Conservation (phyloP, 2,113 vertebrate genomes). For the Zeus faber region DNA sequence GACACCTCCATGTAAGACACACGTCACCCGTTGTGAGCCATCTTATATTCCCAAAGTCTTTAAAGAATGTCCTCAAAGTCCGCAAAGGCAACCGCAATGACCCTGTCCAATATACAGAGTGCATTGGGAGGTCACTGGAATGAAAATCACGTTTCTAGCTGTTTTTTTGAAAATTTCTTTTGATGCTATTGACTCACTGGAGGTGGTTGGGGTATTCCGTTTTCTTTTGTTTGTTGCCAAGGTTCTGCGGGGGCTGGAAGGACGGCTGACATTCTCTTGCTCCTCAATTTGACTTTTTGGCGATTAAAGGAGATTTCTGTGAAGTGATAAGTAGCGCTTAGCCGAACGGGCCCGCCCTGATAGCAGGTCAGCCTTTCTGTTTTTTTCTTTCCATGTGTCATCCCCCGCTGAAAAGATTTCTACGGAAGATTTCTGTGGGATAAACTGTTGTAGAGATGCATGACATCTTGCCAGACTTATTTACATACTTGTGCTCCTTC, state of each 20-base stretch:
- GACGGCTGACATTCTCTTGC: conserved; percentile 14
- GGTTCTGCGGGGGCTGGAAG: conserved; percentile 17
- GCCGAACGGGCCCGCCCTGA: conserved; percentile 12
- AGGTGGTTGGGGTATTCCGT: conserved; percentile 13
- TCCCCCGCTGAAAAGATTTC: conserved; percentile 29
- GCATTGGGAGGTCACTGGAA: conserved; percentile 16
- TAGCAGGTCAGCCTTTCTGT: conserved; percentile 19
- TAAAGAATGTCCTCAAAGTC: conserved; percentile 6
- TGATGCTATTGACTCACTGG: conserved; percentile 26
- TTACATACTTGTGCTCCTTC: conserved; percentile 28
- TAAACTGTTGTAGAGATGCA: conserved; percentile 9
- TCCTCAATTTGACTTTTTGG: conserved; percentile 33
- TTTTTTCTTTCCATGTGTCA: conserved; percentile 1
- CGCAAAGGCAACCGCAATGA: conserved; percentile 10
- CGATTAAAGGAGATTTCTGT: conserved; percentile 33
- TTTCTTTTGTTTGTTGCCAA: conserved; percentile 22
- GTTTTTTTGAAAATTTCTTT: conserved; percentile 30
- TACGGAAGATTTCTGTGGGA: conserved; percentile 15
- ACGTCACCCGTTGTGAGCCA: conserved; percentile 16
- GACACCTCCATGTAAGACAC: conserved; percentile 25
- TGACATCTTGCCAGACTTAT: conserved; percentile 24
- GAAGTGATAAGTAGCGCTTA: conserved; percentile 29
- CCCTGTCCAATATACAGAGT: conserved; percentile 25
- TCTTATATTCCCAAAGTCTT: no score
- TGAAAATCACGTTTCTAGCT: conserved; percentile 7